Evolutionary conservation across 2,888 invertebrate genomes (phyloP), one percentile per base, ranked within the genome.

Genomic region (Arge pagana): DNA sequence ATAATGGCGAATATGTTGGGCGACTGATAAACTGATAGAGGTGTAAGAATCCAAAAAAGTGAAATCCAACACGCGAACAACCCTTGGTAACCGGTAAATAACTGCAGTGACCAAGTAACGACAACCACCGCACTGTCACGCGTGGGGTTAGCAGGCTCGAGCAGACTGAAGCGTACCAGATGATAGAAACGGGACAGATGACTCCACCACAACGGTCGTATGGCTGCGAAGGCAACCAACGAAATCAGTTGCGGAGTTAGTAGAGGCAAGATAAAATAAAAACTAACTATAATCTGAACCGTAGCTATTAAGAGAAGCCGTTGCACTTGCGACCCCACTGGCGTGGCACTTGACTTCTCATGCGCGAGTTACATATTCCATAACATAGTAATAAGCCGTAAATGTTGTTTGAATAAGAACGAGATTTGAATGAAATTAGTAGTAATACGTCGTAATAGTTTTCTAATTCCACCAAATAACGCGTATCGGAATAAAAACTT

Each of bases 271-370:
- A 45, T 45, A 45, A 45, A 45, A 6, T 45, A 35, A 15, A 28
- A n/a, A 23, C 24, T 33, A 21, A 15, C 45, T 45, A 23, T 31
- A 21, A 35, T 45, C 33, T 45, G 45, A 33, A 45, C 33, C 45
- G 45, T 33, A 45, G 45, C 45, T 45, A n/a, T n/a, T n/a, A n/a
- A 10, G 40, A 48, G 43, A 50, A 57, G 52, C 52, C 54, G 45
- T 55, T 59, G 59, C 57, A 56, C 54, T 57, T 53, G 51, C 50
- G 43, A 48, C 53, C 51, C 52, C 40, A 41, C 23, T 19, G 36
- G 36, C 36, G 43, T 40, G 31, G 50, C 50, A 40, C 49, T 18
- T 40, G 16, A n/a, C 23, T 18, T n/a, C 4, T 19, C 16, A 42
- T 10, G 18, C 30, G 24, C 11, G 19, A 39, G 11, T 11, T 11